Evolutionary conservation across 2,888 invertebrate species (phyloP).

Genomic region (Drosophila tanythrix): DNA sequence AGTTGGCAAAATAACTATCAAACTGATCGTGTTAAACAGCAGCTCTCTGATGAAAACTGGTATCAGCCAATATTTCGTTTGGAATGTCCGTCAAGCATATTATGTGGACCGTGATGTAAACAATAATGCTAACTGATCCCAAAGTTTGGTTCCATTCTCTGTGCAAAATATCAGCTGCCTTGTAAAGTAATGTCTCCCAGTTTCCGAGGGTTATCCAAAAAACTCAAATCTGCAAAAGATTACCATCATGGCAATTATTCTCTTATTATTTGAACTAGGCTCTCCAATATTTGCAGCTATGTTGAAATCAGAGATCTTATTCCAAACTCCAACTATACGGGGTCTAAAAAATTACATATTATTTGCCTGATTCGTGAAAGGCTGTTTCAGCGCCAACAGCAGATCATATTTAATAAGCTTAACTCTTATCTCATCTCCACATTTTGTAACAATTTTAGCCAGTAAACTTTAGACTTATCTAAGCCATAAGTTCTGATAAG

Average conservation of each 20-base stretch:
- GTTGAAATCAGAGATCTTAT: neutral
- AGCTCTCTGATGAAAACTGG: neutral
- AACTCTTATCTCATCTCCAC: neutral
- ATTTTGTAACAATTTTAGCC: neutral
- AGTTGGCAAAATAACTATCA: too few relatives aligned
- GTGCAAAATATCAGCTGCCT: neutral
- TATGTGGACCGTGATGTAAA: neutral
- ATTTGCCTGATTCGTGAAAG: neutral
- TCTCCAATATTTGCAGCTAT: neutral
- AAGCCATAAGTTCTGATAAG: neutral
- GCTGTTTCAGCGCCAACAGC: neutral
- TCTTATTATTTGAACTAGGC: too few relatives aligned
- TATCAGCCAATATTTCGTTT: neutral
- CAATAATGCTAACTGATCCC: neutral
- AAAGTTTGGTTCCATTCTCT: neutral
- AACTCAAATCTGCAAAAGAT: neutral
- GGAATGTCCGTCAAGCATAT: conserved; percentile 4
- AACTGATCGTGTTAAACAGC: neutral
- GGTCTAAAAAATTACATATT: neutral
- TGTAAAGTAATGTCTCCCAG: neutral
- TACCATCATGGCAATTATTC: neutral
- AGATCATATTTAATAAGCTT: neutral
- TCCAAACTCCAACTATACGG: neutral
- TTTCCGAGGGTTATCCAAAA: neutral
- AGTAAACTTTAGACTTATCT: neutral